Conservation (phyloP, 2,797 vertebrate species). For the Knipowitschia caucasica region DNA sequence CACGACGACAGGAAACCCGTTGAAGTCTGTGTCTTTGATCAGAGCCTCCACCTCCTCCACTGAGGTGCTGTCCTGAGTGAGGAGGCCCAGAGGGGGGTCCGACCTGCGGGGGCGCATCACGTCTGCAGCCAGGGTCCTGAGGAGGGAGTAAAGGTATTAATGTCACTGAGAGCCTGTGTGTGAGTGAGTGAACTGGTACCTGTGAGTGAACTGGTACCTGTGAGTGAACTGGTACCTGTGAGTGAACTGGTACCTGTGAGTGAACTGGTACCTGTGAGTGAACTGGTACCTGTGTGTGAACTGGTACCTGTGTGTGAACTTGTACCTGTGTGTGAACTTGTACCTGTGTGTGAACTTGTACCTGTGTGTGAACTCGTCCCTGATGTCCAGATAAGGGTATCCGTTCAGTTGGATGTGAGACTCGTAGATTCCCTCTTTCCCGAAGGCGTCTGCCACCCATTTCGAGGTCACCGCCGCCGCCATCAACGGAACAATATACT, state of each 20-base stretch:
- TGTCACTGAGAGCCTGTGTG: too few species aligned
- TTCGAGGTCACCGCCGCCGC: slow-evolving; percentile 96
- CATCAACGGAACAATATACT: slow-evolving; percentile 98
- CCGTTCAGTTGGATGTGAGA: slow-evolving; percentile 96
- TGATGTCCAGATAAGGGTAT: slow-evolving; percentile 91
- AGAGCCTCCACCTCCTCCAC: slow-evolving; percentile 94
- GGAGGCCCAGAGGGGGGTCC: slow-evolving; percentile 88
- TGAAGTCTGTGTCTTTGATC: slow-evolving; percentile 96
- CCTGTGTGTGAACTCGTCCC: slow-evolving; percentile 88
- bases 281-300: too few species aligned
- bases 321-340: neutral
- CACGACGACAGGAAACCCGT: slow-evolving; percentile 94
- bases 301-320: too few species aligned
- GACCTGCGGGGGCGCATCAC: slow-evolving; percentile 92
- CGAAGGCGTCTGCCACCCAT: slow-evolving; percentile 97
- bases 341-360: neutral
- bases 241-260: too few species aligned
- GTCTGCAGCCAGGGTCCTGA: slow-evolving; percentile 91
- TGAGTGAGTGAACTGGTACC: too few species aligned
- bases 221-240: too few species aligned
- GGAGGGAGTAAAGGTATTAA: too few species aligned
- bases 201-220: too few species aligned
- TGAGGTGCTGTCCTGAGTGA: slow-evolving; percentile 90
- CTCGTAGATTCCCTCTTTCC: slow-evolving; percentile 97
- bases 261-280: too few species aligned